These are phyloP conservation scores for Hyperoplus immaculatus DNA, from an alignment of 2,797 vertebrate genomes.

Conservation along the genomic window DNA sequence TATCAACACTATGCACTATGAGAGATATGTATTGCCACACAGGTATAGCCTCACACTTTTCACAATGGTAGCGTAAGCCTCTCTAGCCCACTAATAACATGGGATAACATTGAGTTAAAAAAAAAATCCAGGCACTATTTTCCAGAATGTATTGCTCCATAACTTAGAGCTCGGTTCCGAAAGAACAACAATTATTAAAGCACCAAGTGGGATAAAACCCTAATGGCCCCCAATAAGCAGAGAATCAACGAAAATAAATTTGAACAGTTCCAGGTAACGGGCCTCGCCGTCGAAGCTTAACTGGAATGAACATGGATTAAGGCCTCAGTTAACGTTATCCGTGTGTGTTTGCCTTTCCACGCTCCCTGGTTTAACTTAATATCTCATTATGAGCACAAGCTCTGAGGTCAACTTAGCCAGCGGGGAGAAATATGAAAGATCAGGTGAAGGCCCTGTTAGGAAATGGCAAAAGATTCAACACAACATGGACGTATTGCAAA, in stretches of 20 bases:
- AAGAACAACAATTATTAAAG: conserved; percentile 60
- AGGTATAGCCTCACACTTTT: conserved; percentile 26
- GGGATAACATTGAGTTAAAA: conserved; percentile 41
- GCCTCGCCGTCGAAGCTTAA: conserved; percentile 7
- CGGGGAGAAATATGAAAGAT: conserved; percentile 22
- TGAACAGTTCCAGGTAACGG: conserved; percentile 63
- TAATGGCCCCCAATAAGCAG: conserved; percentile 63
- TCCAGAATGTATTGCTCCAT: conserved; percentile 48
- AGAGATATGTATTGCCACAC: conserved; percentile 3
- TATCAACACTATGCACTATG: neutral
- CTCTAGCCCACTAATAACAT: conserved; percentile 51
- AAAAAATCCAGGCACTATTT: conserved; percentile 49
- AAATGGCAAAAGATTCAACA: conserved; percentile 7
- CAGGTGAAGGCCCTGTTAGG: conserved; percentile 18
- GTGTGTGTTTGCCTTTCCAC: conserved; percentile 54
- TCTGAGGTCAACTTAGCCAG: conserved; percentile 36
- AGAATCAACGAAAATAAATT: conserved; percentile 60
- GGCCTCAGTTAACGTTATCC: conserved; percentile 30
- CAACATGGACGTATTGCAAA: conserved; percentile 23
- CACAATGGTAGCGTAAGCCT: neutral
- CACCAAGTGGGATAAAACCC: conserved; percentile 61
- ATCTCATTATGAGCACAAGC: conserved; percentile 40
- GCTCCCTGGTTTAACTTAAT: conserved; percentile 45
- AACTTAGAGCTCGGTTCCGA: conserved; percentile 35
- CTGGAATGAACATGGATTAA: conserved; percentile 11